phyloP scores from a whole-genome alignment of 92 coral and sea anemone genomes.

The Metridium senile region DNA sequence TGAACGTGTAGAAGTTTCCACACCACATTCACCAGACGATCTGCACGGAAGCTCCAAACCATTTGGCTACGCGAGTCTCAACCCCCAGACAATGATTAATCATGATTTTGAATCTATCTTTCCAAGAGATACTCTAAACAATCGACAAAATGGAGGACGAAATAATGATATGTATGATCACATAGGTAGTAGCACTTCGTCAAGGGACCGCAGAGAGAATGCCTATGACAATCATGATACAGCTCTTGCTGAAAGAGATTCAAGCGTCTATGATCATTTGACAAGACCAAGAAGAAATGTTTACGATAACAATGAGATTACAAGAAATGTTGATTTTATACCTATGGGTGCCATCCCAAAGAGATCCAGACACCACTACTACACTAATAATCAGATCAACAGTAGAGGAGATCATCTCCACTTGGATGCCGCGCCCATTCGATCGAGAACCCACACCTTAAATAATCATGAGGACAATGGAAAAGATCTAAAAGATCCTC shows the following conservation, averaged over 20 bases:
- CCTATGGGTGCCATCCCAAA: not conserved
- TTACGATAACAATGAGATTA: conserved; percentile 1
- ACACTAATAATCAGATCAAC: not conserved
- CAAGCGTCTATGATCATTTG: not conserved
- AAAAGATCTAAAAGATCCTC: not conserved
- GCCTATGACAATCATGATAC: not conserved
- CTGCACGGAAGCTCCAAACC: not conserved
- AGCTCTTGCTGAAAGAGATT: not conserved
- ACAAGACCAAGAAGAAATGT: not conserved
- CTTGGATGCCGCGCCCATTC: not conserved
- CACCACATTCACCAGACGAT: not conserved
- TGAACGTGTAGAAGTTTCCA: not conserved
- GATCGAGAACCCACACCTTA: not conserved
- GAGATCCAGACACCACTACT: not conserved
- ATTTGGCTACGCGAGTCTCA: conserved; percentile 17
- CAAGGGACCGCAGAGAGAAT: not conserved
- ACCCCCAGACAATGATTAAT: not conserved
- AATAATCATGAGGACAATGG: too few relatives aligned
- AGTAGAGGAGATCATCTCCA: not conserved
- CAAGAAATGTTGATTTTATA: too few relatives aligned
- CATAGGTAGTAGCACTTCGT: not conserved
- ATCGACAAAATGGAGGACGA: not conserved
- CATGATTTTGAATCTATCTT: not conserved
- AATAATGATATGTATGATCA: conserved; percentile 4
- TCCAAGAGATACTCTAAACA: not conserved